Percentiles rank a stretch among this genome's conserved stretches.
Conservation (phyloP, 2,113 vertebrate genomes). For the Coryphaenoides rupestris region DNA sequence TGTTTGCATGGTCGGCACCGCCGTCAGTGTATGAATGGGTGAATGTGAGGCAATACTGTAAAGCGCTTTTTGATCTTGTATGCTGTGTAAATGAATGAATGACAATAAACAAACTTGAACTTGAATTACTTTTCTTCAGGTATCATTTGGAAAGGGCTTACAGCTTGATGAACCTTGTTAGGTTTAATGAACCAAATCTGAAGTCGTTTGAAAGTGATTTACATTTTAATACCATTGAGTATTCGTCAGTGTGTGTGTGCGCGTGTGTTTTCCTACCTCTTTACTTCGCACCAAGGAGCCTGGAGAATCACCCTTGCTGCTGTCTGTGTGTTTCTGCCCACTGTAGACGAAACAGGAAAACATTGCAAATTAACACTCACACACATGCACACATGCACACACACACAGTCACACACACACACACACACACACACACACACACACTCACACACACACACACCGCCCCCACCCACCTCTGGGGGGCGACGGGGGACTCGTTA, state of each 20-base stretch:
- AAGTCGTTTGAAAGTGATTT: no score
- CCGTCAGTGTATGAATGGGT: no score
- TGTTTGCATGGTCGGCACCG: no score
- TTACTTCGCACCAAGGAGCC: constrained; percentile 45
- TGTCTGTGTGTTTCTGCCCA: constrained; percentile 43
- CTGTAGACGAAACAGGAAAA: constrained; percentile 27
- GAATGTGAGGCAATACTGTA: no score
- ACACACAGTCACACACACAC: background rate
- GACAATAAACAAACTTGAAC: no score
- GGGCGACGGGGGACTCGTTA: constrained; percentile 82
- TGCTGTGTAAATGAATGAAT: no score
- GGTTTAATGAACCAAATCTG: no score
- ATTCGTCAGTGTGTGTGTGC: background rate
- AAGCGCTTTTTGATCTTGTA: no score
- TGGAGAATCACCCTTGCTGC: constrained; percentile 41
- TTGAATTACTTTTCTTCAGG: no score
- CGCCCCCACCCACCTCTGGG: constrained; percentile 65
- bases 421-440: background rate
- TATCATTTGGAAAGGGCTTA: no score
- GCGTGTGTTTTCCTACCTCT: constrained; percentile 45
- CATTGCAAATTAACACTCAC: background rate
- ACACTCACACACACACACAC: constrained; percentile 4
- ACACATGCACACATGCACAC: background rate
- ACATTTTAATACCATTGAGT: no score
- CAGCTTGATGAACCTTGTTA: no score